A percentile compares a stretch with the other conserved stretches of the same genome.
These are phyloP conservation scores for Acronicta psi DNA, from an alignment of 2,888 invertebrate species.

Conservation along the genomic window DNA sequence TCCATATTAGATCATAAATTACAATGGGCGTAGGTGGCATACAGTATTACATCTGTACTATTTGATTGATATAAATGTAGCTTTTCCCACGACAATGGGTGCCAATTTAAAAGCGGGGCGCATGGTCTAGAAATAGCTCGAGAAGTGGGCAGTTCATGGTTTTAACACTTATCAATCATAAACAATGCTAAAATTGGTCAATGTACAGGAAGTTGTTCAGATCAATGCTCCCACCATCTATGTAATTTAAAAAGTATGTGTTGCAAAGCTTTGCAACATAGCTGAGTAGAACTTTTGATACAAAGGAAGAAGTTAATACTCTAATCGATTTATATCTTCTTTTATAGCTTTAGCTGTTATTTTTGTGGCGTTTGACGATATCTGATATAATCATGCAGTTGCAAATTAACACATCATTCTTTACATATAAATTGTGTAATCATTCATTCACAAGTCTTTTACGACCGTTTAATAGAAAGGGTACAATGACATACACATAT, in stretches of 20 bases:
- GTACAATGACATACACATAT: conserved; percentile 49
- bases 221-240: conserved; percentile 7
- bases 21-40: conserved; percentile 28
- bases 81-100: conserved; percentile 67
- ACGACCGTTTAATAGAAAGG: conserved; percentile 41
- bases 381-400: not conserved
- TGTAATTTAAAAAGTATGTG: not conserved
- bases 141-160: conserved; percentile 47
- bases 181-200: conserved; percentile 34
- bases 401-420: not conserved
- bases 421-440: conserved; percentile 5
- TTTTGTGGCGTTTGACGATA: too few relatives aligned
- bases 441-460: conserved; percentile 25
- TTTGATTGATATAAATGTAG: conserved; percentile 39
- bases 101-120: conserved; percentile 64
- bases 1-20: conserved; percentile 57
- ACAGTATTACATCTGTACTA: conserved; percentile 6
- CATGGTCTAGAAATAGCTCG: conserved; percentile 60
- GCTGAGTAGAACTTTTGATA: too few relatives aligned
- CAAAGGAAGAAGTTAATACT: too few relatives aligned
- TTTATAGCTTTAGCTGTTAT: too few relatives aligned
- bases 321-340: too few relatives aligned
- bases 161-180: conserved; percentile 35
- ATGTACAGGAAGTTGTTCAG: conserved; percentile 24
- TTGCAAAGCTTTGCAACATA: too few relatives aligned